Base-by-base conservation (phyloP, 2,113 vertebrate species). In the Toxotes chatareus region DNA sequence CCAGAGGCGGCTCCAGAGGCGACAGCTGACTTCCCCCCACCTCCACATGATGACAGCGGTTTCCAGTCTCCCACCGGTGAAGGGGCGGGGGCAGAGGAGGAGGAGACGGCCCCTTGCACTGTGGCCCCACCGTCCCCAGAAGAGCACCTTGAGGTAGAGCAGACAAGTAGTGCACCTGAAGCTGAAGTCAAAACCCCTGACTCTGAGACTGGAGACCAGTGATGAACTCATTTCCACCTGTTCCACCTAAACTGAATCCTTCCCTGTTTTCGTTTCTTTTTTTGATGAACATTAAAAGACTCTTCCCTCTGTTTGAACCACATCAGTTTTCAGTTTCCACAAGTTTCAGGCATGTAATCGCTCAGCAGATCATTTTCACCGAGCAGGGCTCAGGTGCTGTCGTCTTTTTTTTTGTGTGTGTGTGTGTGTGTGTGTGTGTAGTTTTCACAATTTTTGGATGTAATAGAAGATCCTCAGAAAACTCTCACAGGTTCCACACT, bases 151-250 rank as follows among this genome's bases (percentile, higher is more conserved):
- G 56, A 74, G 34, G 7, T 0, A 31, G 19, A 36, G 55, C 59
- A 46, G 82, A 38, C 5, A 23, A 78, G 0, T 47, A 16, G 1
- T 19, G 75, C 55, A n/a, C 21, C 56, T 23, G 63, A 81, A 14
- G 38, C 8, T 4, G 68, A 61, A 2, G 56, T 51, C 13, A 76
- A 78, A 64, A 86, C 74, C 76, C 87, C 73, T 6, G 94, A 96
- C 89, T 92, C 87, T 79, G 94, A 95, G 93, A 92, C 83, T 0
- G 94, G 91, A 1, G 93, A 77, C 4, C 76, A 89, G 72, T 83
- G 80, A 88, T 40, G 3, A 47, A 57, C 6, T 44, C 4, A 61
- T 44, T n/a, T 40, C n/a, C 2, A 10, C 27, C 21, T 17, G 0
- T 27, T 46, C 10, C 2, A 64, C 27, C 12, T 0, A 10, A 76